Evolutionary conservation across 2,113 vertebrate genomes (phyloP).

Genomic region (Neodon shergylaensis): DNA sequence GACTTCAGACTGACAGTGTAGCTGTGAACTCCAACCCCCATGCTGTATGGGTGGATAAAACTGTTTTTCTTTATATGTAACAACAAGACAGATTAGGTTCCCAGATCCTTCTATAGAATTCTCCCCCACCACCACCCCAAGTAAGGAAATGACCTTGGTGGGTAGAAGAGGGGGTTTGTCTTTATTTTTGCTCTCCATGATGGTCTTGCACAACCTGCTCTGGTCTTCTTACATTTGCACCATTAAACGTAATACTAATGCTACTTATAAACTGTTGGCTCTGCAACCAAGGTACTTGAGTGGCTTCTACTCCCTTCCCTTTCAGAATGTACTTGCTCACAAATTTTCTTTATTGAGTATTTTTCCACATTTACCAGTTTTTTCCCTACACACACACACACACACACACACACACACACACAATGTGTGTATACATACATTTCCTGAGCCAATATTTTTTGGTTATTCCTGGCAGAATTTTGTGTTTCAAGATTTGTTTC

Average conservation of each 20-base stretch:
- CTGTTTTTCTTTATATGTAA: neutral
- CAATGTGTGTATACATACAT: neutral
- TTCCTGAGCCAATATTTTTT: neutral
- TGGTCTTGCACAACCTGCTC: neutral
- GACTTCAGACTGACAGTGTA: too few species aligned
- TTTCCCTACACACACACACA: neutral
- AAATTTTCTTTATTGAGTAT: neutral
- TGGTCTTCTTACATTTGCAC: neutral
- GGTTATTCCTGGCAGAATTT: neutral
- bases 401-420: neutral
- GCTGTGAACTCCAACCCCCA: neutral
- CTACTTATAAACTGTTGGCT: rapidly evolving
- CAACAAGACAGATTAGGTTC: neutral
- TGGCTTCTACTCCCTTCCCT: too few species aligned
- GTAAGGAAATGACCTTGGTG: neutral
- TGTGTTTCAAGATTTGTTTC: neutral
- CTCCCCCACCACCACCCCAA: neutral
- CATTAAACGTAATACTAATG: neutral
- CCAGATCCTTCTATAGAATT: neutral
- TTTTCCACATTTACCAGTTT: neutral
- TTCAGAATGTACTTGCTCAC: too few species aligned
- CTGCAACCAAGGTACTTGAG: too few species aligned
- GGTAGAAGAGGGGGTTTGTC: neutral
- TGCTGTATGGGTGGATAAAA: too few species aligned
- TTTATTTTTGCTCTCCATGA: neutral